Conservation (phyloP, 2,113 vertebrate species). For the zebrafish (Danio rerio) region DNA sequence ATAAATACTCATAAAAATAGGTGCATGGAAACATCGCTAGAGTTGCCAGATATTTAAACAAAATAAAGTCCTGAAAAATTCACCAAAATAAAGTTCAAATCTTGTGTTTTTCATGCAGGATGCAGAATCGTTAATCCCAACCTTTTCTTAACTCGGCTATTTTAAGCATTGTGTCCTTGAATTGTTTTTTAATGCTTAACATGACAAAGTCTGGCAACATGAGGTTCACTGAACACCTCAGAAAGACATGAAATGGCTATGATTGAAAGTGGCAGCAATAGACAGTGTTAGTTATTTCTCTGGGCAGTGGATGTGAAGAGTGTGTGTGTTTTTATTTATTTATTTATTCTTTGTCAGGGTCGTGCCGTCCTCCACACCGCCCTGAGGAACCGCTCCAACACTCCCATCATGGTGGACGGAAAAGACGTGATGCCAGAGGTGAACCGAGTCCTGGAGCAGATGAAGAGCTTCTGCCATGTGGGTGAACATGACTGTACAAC, state of each 20-base stretch:
- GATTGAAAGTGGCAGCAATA: not conserved
- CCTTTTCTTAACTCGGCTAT: too few relatives aligned
- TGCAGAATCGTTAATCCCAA: too few relatives aligned
- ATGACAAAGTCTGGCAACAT: too few relatives aligned
- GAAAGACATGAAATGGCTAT: not conserved
- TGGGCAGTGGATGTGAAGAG: not conserved
- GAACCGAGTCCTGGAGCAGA: conserved; percentile 93
- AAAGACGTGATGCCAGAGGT: conserved; percentile 95
- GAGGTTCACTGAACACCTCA: not conserved
- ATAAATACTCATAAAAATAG: too few relatives aligned
- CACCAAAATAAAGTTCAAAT: too few relatives aligned
- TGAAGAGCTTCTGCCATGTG: conserved; percentile 96
- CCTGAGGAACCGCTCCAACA: conserved; percentile 90
- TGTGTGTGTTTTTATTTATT: not conserved
- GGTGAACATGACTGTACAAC: conserved; percentile 21
- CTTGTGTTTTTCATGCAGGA: too few relatives aligned
- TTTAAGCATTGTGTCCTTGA: too few relatives aligned
- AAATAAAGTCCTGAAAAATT: too few relatives aligned
- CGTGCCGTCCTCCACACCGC: conserved; percentile 94
- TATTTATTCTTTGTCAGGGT: conserved; percentile 77
- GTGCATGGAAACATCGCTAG: too few relatives aligned
- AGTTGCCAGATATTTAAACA: too few relatives aligned
- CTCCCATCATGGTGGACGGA: conserved; percentile 84
- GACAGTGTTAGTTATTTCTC: not conserved
- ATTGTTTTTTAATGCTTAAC: too few relatives aligned